phyloP scores from a whole-genome alignment of 2,797 vertebrate species.

The Echeneis naucrates region DNA sequence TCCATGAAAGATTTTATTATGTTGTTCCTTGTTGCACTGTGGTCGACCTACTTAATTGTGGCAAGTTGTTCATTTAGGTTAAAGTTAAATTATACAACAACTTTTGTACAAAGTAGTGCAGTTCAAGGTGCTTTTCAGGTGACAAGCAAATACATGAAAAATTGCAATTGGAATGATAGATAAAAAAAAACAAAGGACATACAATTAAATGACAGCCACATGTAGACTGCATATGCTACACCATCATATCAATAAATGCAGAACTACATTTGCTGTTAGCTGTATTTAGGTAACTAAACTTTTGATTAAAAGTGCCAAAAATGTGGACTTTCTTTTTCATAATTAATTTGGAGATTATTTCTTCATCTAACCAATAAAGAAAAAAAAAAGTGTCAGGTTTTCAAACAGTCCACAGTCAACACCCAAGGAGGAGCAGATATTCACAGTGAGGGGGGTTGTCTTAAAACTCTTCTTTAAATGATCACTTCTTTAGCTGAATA shows the following conservation, averaged over 20 bases:
- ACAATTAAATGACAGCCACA: not conserved
- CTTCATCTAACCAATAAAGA: too few species aligned
- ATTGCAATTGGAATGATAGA: not conserved
- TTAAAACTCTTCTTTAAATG: not conserved
- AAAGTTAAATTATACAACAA: not conserved
- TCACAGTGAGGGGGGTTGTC: not conserved
- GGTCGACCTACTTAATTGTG: not conserved
- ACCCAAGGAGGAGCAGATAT: not conserved
- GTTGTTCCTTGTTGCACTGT: not conserved
- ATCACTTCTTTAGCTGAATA: not conserved
- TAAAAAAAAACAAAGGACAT: not conserved
- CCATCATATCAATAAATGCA: not conserved
- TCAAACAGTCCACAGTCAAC: not conserved
- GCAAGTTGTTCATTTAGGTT: not conserved
- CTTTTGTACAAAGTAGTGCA: not conserved
- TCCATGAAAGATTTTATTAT: not conserved
- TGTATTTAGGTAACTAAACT: not conserved
- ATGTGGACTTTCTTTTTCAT: too few species aligned
- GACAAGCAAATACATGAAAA: not conserved
- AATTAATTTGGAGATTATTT: too few species aligned
- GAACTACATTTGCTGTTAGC: not conserved
- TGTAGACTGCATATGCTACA: not conserved
- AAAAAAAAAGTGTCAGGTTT: not conserved
- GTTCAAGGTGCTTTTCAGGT: not conserved
- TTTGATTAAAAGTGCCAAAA: too few species aligned